Evolutionary conservation across 1,140 invertebrate genomes (phyloP), one percentile per base, ranked within the genome.

Genomic region (Alviniconcha marisindica): DNA sequence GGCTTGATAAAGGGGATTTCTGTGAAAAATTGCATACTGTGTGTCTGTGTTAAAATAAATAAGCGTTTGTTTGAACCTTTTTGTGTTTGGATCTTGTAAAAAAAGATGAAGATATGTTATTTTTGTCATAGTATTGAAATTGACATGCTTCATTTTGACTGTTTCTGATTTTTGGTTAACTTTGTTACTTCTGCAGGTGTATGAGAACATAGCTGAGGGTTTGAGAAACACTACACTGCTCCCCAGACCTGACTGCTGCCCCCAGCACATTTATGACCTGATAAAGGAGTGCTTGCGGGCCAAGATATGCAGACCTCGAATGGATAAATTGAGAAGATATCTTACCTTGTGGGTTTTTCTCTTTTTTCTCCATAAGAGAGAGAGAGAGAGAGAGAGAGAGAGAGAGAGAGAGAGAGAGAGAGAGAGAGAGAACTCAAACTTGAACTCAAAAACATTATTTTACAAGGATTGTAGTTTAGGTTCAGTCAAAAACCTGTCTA

Each of bases 291-390:
- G 48, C 48, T 78, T 44, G 76, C 2, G 56, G 2, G 18, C 76
- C 15, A 24, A 36, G 28, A 33, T 14, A 33, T 33, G 15, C 7
- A 33, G 76, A 12, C 76, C 76, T 7, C 18, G 0, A n/a, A 78
- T 78, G 5, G n/a, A 78, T 14, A 60, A 31, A 24, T 18, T 78
- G 10, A 14, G 40, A 18, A 24, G 21, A 15, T 21, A 1, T 31
- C 44, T 78, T 4, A 78, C 76, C 14, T 10, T 54, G 76, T 78
- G 51, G 56, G 76, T 78, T 28, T 24, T n/a, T 12, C 38, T 5
- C 5, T 18, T 15, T 0, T 38, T 28, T 69, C 10, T n/a, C 12
- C 33, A 10, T 21, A 69, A 31, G 14, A 1, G 2, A 12, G n/a
- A 3, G 10, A 14, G 63, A 69, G 63, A 24, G 15, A 69, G 2